Base-by-base conservation (phyloP, 2,888 invertebrate species). In the Eledona agricola region DNA sequence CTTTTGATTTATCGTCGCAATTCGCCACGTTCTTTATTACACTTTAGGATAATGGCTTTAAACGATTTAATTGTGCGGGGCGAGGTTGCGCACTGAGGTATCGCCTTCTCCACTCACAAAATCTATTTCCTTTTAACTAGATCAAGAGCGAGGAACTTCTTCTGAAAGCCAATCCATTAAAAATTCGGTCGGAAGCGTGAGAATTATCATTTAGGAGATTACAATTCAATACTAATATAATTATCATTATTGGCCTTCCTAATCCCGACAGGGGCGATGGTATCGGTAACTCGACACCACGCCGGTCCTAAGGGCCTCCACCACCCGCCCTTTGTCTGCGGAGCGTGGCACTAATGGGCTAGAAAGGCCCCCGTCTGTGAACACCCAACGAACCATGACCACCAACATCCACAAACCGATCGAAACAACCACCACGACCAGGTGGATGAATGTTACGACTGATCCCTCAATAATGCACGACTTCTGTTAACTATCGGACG, bases 171-270 rank as follows among this genome's bases (percentile, higher is more conserved):
- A 3, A 23, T n/a, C n/a, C n/a, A n/a, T n/a, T n/a, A n/a, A n/a
- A 5, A 17, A n/a, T 22, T 23, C 16, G 7, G 4, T n/a, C 22
- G 7, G 19, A 60, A 69, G 70, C 71, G 72, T 72, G 72, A 71
- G 72, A 72, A 72, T 67, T 60, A 58, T 53, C 64, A 55, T 62
- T 60, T 45, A 60, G 57, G 57, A 67, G 72, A 75, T 75, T 75
- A 73, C 72, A 71, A 76, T 76, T 75, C 75, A 72, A 76, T 76
- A 73, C 75, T 77, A 77, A 77, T 76, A 73, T 72, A 77, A 77
- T 77, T 77, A 77, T 72, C 75, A 67, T 77, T 77, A 77, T 77
- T 77, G 76, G 75, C 75, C 73, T 73, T 73, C 64, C 70, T 73
- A 74, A 76, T 75, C 73, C 72, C 65, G 66, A 59, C 64, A 60